Conservation (phyloP, 64 coral and sea anemone genomes). For the Dendrophyllia cribrosa region DNA sequence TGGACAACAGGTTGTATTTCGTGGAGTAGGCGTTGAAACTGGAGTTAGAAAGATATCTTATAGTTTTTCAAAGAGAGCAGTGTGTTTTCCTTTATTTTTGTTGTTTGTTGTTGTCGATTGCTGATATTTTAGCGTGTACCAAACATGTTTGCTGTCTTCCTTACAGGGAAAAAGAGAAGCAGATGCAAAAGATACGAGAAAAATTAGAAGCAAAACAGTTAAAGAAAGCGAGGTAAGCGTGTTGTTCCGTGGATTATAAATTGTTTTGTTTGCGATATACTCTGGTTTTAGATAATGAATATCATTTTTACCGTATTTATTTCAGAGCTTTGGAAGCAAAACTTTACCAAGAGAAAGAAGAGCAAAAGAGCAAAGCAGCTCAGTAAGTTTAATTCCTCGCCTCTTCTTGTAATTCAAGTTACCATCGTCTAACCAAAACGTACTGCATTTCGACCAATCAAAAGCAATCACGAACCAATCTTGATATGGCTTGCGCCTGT, state of each 20-base stretch:
- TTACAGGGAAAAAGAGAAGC: slow-evolving; percentile 87
- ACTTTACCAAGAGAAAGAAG: slow-evolving; percentile 64
- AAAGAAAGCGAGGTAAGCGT: slow-evolving; percentile 88
- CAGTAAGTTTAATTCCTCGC: slow-evolving; percentile 48
- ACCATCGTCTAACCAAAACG: too few species aligned
- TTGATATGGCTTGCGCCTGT: too few species aligned
- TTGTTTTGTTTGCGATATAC: too few species aligned
- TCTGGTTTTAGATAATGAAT: background rate
- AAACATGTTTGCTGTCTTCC: background rate
- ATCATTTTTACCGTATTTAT: background rate
- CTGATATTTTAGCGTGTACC: background rate
- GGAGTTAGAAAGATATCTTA: too few species aligned
- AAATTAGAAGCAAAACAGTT: slow-evolving; percentile 92
- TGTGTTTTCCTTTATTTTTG: too few species aligned
- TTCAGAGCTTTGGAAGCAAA: slow-evolving; percentile 83
- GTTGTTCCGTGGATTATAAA: background rate
- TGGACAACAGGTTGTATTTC: too few species aligned
- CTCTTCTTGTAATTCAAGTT: too few species aligned
- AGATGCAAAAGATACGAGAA: slow-evolving; percentile 93
- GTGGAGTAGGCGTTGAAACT: too few species aligned
- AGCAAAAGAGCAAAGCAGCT: slow-evolving; percentile 73
- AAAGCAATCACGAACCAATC: too few species aligned
- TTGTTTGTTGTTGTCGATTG: background rate
- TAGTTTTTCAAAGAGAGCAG: too few species aligned
- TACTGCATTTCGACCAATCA: too few species aligned